phyloP scores from a whole-genome alignment of 1,140 invertebrate genomes.

The Antheraea mylitta region DNA sequence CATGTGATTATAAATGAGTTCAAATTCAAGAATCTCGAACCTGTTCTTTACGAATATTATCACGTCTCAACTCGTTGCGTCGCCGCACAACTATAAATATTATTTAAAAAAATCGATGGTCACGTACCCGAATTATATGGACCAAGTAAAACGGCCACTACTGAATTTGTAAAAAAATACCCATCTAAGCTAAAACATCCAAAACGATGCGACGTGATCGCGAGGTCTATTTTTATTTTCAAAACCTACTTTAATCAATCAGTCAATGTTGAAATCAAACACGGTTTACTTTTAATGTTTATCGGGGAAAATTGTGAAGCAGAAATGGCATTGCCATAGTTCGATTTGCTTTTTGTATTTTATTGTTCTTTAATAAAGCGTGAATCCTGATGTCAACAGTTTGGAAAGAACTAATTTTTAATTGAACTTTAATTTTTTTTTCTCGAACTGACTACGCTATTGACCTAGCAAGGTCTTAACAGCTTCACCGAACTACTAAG shows the following conservation, averaged over 20 bases:
- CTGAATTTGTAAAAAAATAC: constrained; percentile 58
- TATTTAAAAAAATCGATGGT: constrained; percentile 53
- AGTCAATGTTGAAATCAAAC: constrained; percentile 38
- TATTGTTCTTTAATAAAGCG: neutral
- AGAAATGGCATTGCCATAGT: neutral
- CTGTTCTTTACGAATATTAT: constrained; percentile 64
- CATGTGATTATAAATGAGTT: neutral
- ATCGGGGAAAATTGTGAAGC: neutral
- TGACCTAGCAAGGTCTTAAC: too few relatives aligned
- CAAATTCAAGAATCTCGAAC: constrained; percentile 32
- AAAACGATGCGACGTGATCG: constrained; percentile 33
- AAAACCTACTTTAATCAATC: constrained; percentile 38
- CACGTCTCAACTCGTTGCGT: constrained; percentile 44
- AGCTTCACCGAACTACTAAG: too few relatives aligned
- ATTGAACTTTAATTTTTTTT: too few relatives aligned
- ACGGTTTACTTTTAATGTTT: constrained; percentile 27
- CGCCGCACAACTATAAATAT: constrained; percentile 29
- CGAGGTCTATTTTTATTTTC: constrained; percentile 55
- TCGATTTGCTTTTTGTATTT: neutral
- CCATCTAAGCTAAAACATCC: constrained; percentile 29
- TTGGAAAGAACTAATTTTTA: too few relatives aligned
- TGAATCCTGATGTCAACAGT: neutral
- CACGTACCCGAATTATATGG: constrained; percentile 73
- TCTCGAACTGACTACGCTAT: too few relatives aligned
- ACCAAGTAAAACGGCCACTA: constrained; percentile 47